Evolutionary conservation across 2,797 vertebrate species (phyloP), one percentile per base, ranked within the genome.

Genomic region (Sebastes nivosus): DNA sequence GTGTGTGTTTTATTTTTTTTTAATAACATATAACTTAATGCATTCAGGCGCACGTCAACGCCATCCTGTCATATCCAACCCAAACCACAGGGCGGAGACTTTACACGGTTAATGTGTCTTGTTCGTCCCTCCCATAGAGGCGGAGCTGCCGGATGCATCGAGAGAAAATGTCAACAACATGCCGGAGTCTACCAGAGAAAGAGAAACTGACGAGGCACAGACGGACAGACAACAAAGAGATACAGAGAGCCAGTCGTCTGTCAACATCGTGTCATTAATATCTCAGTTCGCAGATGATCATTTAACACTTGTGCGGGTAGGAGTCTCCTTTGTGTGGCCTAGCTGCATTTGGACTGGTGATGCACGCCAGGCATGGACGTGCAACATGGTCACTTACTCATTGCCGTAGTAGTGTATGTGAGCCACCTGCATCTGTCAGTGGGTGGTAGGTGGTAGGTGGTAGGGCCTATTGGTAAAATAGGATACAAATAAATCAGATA

Each of bases 261-360:
- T 18, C 0, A 96, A 96, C 83, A 20, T 95, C n/a, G 89, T 96
- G 50, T 89, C 94, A 11, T 3, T 79, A 9, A 54, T 95, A 58
- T 95, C 95, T 34, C 84, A 93, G 72, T 73, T 94, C 50, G 95
- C 92, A 46, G 95, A 96, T 58, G 94, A 96, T 22, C 36, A 96
- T 81, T 81, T 96, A 72, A 88, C 86, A 2, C 2, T 96, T n/a
- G 81, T 96, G 69, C 93, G 95, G 95, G 96, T 96, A 95, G 89
- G 95, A 82, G 36, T 30, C 68, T 87, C 42, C 25, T 75, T 74
- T 78, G 34, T 80, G 71, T n/a, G 57, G 14, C 12, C 42, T 38
- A 14, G 36, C 36, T 64, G 30, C 20, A 29, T 8, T 5, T 4
- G n/a, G 18, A 13, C 46, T 24, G 52, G 13, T 34, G 36, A 22